Base-by-base conservation (phyloP, 2,797 vertebrate genomes). In the Decapterus maruadsi region DNA sequence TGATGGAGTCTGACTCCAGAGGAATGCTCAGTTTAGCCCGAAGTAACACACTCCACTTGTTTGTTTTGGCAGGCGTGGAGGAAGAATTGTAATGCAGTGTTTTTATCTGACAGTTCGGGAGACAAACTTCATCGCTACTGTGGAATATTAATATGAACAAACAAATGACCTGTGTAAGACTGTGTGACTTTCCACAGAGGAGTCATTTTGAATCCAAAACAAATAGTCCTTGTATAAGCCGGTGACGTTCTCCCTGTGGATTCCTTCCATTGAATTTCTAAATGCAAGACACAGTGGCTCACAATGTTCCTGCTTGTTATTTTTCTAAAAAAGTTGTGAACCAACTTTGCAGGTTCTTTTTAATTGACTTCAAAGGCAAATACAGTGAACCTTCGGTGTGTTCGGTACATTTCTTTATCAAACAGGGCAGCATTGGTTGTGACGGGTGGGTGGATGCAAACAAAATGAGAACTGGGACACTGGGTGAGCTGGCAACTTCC, bases 301-400 rank as follows among this genome's bases (percentile, higher is more conserved):
- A 69, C 57, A 63, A 69, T 77, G 64, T 82, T 75, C 55, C 72
- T 80, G 72, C 51, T 73, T 72, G 71, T 86, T 86, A 80, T 83
- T 89, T 78, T 76, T 73, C 38, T 13, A 78, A 69, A 54, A 54
- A 77, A 59, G 70, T 86, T 78, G 83, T 51, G 84, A 80, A 53
- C 68, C 83, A 92, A 87, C 34, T 75, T 84, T 65, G 73, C 77
- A 77, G 72, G 68, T 54, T 77, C 17, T 26, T 75, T 78, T 77
- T 79, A 80, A 87, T 62, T 67, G 53, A 66, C 77, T 83, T 79
- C 68, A 90, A 88, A 90, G 48, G 59, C 56, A 70, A 60, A 77
- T 80, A 71, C 29, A 68, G 58, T 77, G 50, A 67, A 62, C 69
- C 68, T 76, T 42, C 17, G n/a, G n/a, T 71, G 78, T 69, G 56